Evolutionary conservation across 2,113 vertebrate genomes (phyloP).

Genomic region (Gadus chalcogrammus): DNA sequence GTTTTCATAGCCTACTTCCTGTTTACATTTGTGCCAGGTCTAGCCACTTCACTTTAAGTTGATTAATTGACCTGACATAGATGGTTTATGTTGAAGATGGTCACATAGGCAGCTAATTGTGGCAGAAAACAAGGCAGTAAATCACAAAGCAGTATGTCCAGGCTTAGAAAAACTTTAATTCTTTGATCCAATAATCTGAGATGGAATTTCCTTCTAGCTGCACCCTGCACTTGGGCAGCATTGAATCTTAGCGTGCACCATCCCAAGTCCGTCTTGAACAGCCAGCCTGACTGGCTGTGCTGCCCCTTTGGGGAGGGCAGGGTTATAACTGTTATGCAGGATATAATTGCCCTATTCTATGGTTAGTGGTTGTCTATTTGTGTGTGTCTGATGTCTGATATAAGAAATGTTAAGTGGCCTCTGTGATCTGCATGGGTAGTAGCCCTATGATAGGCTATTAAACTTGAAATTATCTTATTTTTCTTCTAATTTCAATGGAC

Average conservation of each 20-base stretch:
- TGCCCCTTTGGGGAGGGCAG: not conserved
- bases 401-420: no score
- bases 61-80: no score
- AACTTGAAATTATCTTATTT: no score
- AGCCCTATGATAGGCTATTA: no score
- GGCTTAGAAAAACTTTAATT: slow-evolving; percentile 15
- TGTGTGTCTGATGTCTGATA: no score
- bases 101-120: no score
- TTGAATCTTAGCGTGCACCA: slow-evolving; percentile 56
- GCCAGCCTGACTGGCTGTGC: slow-evolving; percentile 37
- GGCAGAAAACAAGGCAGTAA: not conserved
- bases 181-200: slow-evolving; percentile 26
- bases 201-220: slow-evolving; percentile 51
- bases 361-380: no score
- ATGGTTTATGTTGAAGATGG: no score
- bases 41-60: no score
- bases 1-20: not conserved
- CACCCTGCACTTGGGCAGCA: slow-evolving; percentile 42
- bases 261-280: slow-evolving; percentile 31
- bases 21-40: no score
- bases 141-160: slow-evolving; percentile 10
- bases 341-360: not conserved
- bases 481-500: no score
- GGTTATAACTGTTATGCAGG: not conserved
- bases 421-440: no score